Base-by-base conservation (phyloP, 2,888 invertebrate species). In the Calameuta pallipes region DNA sequence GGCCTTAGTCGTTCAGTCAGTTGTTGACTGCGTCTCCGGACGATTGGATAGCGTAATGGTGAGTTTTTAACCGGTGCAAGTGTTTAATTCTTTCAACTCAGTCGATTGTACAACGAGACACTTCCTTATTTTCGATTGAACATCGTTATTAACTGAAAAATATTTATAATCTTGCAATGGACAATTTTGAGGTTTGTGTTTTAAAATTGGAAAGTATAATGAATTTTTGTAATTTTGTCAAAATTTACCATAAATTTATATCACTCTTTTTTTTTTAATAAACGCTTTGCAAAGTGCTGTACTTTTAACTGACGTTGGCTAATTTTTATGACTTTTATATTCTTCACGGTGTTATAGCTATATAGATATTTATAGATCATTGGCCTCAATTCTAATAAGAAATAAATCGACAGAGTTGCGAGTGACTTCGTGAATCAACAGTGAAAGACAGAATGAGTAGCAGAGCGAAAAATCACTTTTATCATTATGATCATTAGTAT, bases 1-100 rank as follows among this genome's bases (percentile, higher is more conserved):
- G 91, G 90, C 85, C 89, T 89, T 79, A 81, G 86, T 86, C 87
- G 86, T 84, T 87, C 90, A 91, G 90, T 91, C 89, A 89, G 90
- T 90, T 87, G 87, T 89, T 86, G 90, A 88, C 90, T 87, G 87
- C 88, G 86, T 89, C 86, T 85, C 85, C 86, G 87, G 86, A 87
- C 90, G 90, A 89, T 89, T 88, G 89, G 86, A 87, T 83, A 83
- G 80, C 85, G 85, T 84, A 83, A 91, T 91, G 91, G 91, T 91
- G 87, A 91, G 90, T 90, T 83, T 82, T 81, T 76, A 69, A 75
- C 34, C n/a, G 76, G 78, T 76, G 76, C 33, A 4, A 23, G 73
- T 74, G 56, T 74, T 71, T 15, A 9, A 12, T 73, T 34, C 33
- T 23, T 56, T 23, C 9, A 9, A 56, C 9, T 56, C 56, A 56